Evolutionary conservation across 2,888 invertebrate species (phyloP).

Genomic region (Hypolimnas misippus): DNA sequence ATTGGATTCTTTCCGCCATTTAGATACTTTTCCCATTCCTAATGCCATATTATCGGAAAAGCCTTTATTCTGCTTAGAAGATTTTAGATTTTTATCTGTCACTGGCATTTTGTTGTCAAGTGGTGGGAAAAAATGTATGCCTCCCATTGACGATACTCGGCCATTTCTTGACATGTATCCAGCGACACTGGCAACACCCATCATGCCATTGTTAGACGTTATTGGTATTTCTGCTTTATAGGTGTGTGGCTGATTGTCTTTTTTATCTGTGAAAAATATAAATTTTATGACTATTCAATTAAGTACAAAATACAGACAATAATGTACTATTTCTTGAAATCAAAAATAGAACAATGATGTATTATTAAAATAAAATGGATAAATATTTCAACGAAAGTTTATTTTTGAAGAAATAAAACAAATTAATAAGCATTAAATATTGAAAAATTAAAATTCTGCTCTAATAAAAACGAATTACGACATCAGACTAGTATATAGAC

Average conservation of each 20-base stretch:
- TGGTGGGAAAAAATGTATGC: constrained; percentile 57
- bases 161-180: constrained; percentile 63
- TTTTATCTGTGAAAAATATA: constrained; percentile 36
- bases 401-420: too few relatives aligned
- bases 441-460: too few relatives aligned
- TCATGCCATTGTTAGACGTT: constrained; percentile 42
- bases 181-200: constrained; percentile 61
- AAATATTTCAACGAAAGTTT: too few relatives aligned
- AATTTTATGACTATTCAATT: not conserved
- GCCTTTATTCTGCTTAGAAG: constrained; percentile 5
- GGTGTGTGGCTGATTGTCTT: not conserved
- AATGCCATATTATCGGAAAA: constrained; percentile 3
- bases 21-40: not conserved
- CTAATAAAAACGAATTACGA: too few relatives aligned
- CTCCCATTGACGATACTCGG: constrained; percentile 58
- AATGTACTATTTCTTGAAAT: too few relatives aligned
- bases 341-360: too few relatives aligned
- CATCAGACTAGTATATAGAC: too few relatives aligned
- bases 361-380: too few relatives aligned
- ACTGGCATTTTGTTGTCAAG: constrained; percentile 23
- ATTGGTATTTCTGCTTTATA: constrained; percentile 9
- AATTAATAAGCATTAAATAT: not conserved
- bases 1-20: constrained; percentile 9
- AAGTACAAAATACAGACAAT: too few relatives aligned
- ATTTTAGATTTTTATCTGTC: constrained; percentile 4